phyloP scores from a whole-genome alignment of 2,888 invertebrate genomes.

The Theretra japonica region DNA sequence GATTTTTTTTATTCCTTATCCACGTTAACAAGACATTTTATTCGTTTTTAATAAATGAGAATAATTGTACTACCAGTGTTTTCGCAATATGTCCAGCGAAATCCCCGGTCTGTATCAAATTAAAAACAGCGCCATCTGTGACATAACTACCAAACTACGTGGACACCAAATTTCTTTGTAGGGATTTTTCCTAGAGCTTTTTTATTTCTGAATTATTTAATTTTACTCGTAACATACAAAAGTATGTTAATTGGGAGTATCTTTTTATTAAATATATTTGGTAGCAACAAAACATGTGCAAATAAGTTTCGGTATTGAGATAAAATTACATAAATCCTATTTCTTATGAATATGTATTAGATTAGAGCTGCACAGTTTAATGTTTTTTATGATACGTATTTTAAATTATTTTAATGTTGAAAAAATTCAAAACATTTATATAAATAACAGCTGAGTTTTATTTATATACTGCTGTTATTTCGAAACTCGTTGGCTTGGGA shows the following conservation, averaged over 20 bases:
- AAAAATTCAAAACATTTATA: too few relatives aligned
- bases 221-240: neutral
- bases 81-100: neutral
- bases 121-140: constrained; percentile 44
- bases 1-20: too few relatives aligned
- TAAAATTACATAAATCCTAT: too few relatives aligned
- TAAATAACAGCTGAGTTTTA: too few relatives aligned
- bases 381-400: too few relatives aligned
- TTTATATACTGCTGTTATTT: neutral
- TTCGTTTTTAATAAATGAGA: neutral
- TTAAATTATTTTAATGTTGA: too few relatives aligned
- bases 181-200: neutral
- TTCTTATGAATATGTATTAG: too few relatives aligned
- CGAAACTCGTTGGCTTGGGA: neutral
- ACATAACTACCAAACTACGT: constrained; percentile 38
- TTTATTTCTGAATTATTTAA: neutral
- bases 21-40: neutral
- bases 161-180: neutral
- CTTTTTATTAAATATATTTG: too few relatives aligned
- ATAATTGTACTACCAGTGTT: neutral
- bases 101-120: neutral
- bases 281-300: too few relatives aligned
- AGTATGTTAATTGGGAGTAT: neutral
- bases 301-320: too few relatives aligned
- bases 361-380: too few relatives aligned